Percentiles rank a stretch among this genome's conserved stretches.
Conservation (phyloP, 2,888 invertebrate genomes). For the Hoplodrina ambigua region DNA sequence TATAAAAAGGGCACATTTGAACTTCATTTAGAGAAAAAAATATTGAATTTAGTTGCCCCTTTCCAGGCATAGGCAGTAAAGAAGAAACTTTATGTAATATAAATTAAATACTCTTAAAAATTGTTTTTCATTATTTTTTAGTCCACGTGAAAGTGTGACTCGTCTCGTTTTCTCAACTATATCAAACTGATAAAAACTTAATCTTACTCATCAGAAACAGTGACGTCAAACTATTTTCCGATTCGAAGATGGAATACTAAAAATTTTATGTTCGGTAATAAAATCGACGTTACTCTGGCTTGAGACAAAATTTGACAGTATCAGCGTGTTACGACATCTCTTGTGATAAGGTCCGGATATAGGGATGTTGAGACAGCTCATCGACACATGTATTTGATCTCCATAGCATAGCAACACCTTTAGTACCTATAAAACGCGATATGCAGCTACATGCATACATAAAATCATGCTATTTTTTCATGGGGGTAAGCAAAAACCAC, state of each 20-base stretch:
- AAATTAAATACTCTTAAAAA: no score
- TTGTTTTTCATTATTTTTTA: no score
- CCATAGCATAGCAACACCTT: neutral
- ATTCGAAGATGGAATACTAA: constrained; percentile 60
- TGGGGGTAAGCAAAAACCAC: no score
- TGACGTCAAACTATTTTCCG: constrained; percentile 25
- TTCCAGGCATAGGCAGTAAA: no score
- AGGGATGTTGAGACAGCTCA: neutral
- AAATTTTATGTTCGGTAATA: constrained; percentile 58
- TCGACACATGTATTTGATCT: neutral
- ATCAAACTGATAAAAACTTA: constrained; percentile 13
- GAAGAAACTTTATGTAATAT: no score
- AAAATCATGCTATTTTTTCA: no score
- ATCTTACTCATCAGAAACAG: constrained; percentile 22
- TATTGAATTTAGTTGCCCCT: no score
- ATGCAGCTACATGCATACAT: no score
- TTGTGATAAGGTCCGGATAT: neutral
- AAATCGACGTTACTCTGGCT: constrained; percentile 45
- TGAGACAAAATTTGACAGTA: constrained; percentile 8
- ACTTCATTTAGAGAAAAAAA: no score
- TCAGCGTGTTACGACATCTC: constrained; percentile 21
- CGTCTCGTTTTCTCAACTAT: neutral
- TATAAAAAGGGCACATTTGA: no score
- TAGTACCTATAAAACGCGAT: neutral
- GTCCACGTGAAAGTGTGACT: constrained; percentile 2